Evolutionary conservation across 2,113 vertebrate species (phyloP), one percentile per base, ranked within the genome.

Genomic region (Cairina moschata): DNA sequence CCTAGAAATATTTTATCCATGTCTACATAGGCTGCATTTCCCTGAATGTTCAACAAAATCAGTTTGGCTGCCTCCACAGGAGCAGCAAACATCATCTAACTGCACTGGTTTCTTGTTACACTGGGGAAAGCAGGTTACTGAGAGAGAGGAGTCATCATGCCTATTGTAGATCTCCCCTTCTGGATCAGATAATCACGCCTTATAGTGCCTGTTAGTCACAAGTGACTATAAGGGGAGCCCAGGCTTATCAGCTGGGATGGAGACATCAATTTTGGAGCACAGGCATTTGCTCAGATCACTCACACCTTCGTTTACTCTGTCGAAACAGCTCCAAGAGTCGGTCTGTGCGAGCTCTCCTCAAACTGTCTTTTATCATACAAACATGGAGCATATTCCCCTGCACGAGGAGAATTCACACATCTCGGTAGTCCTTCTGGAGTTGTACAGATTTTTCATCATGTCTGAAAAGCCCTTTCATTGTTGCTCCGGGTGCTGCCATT

Each of bases 11-110:
- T 80, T 92, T 23, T 4, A 59, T 58, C 11, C n/a, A 38, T 36
- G 16, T 12, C 67, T 76, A 9, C 38, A 6, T 32, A 50, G 10
- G n/a, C 10, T 84, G 48, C 68, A 58, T 44, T 90, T 63, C 54
- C 25, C 18, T 48, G 73, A 72, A n/a, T 81, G 76, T 42, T 63
- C n/a, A 87, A 81, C 13, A 77, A 67, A 90, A 58, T 32, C 63
- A 58, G 9, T 63, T 63, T 84, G 48, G 8, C 25, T 89, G 34
- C 79, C 52, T 75, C 32, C 32, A 29, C 6, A 36, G 67, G 18
- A 42, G 13, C 12, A 9, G 17, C 15, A 1, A 9, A 21, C 11
- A 1, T 32, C 54, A 76, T 8, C 18, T 42, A 59, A 0, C 25
- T 79, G 34, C 32, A 26, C 44, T 54, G 44, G 25, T 18, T 48